phyloP scores from a whole-genome alignment of 2,888 invertebrate species.

The Listrodromus nycthemerus region DNA sequence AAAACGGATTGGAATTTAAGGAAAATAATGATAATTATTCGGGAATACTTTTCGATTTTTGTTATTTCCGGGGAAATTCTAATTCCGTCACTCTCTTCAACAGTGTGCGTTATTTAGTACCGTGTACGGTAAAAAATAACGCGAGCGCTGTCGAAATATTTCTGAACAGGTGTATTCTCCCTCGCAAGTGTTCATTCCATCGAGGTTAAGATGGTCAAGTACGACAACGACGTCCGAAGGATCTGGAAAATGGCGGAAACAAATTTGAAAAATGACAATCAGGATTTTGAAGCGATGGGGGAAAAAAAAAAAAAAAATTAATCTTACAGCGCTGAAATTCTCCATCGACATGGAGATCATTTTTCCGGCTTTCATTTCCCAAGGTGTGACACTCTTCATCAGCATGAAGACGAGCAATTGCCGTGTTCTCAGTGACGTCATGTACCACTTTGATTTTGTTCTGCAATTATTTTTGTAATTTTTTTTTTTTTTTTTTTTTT shows the following conservation, averaged over 20 bases:
- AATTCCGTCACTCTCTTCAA: no score
- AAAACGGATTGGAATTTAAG: no score
- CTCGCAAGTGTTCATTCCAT: no score
- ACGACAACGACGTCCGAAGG: not conserved
- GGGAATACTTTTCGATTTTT: no score
- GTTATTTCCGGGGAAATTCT: no score
- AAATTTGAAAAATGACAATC: not conserved
- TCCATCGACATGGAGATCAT: constrained; percentile 1
- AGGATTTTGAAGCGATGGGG: not conserved
- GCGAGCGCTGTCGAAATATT: no score
- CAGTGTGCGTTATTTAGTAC: no score
- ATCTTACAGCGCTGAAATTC: constrained; percentile 14
- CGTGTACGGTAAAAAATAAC: no score
- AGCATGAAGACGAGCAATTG: constrained; percentile 1
- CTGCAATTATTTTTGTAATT: not conserved
- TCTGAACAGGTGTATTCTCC: no score
- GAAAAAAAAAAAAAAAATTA: not conserved
- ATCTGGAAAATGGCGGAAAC: not conserved
- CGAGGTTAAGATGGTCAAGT: not conserved
- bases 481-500: no score
- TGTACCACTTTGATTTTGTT: constrained; percentile 13
- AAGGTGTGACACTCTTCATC: not conserved
- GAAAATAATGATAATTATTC: no score
- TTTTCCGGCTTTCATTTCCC: constrained; percentile 21
- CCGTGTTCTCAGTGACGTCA: constrained; percentile 4